Evolutionary conservation across 2,113 vertebrate species (phyloP), one percentile per base, ranked within the genome.

Genomic region (Platysteira castanea): DNA sequence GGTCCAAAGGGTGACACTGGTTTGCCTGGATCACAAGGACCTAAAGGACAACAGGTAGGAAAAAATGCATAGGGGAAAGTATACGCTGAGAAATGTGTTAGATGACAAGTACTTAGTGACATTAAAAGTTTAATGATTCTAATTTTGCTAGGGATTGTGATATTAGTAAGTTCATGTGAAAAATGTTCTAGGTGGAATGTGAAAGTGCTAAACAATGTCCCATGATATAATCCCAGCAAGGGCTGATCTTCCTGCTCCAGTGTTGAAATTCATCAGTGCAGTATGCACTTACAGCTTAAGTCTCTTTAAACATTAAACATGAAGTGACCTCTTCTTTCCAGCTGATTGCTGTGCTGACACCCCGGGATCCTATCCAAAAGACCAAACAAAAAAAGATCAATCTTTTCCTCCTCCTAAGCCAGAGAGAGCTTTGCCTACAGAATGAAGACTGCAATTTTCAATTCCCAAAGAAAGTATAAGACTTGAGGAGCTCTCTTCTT

Each of bases 1-100:
- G 99, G 99, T 97, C 98, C 97, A 6, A 99, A 99, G 87, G 99
- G 99, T 33, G 98, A 99, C 79, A 75, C 56, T 14, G 99, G 99
- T 6, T 84, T 98, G 23, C 98, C 98, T 93, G 99, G 99, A 76
- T 76, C 97, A 49, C 98, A 96, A 56, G 99, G 99, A 90, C 97
- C 96, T 7, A 96, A 87, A 96, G 97, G 98, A 95, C 97, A 98
- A 23, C 97, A 96, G 96, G 98, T 98, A 96, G 94, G 83, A 91
- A 52, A 49, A 77, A 54, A 33, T 8, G 11, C 27, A 27, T 2
- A 60, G 22, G 31, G 39, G 21, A 63, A 47, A 54, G 24, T 7
- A 41, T 5, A 9, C 18, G 24, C 22, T 74, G 42, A 33, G 56
- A 81, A 93, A 85, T 78, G 35, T 73, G 18, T 30, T 79, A 69